Percentiles rank a stretch among this genome's conserved stretches.
Conservation (phyloP, 2,797 vertebrate species). For the Hoplostethus atlanticus region DNA sequence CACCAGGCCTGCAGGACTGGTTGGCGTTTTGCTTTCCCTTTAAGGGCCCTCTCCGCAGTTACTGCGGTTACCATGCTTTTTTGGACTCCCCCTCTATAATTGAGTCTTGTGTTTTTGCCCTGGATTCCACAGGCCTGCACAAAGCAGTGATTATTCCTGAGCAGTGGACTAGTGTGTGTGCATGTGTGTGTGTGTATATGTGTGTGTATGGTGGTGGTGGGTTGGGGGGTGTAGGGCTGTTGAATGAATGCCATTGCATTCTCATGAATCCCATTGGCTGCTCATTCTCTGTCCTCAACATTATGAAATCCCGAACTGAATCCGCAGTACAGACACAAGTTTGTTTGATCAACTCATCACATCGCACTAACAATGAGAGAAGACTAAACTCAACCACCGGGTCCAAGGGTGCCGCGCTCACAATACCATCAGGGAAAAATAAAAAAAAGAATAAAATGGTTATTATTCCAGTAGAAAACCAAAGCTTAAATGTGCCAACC, state of each 20-base stretch:
- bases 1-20: slow-evolving; percentile 31
- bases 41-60: slow-evolving; percentile 78
- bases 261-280: slow-evolving; percentile 78
- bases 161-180: slow-evolving; percentile 46
- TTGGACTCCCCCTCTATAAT: slow-evolving; percentile 81
- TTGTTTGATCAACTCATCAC: slow-evolving; percentile 48
- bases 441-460: background rate
- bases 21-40: slow-evolving; percentile 58
- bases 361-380: slow-evolving; percentile 21
- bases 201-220: slow-evolving; percentile 12
- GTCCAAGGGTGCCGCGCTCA: background rate
- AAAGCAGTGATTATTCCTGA: slow-evolving; percentile 87
- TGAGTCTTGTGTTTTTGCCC: slow-evolving; percentile 74
- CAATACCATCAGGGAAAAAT: background rate
- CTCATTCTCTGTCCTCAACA: slow-evolving; percentile 62
- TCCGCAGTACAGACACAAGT: slow-evolving; percentile 26
- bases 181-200: background rate
- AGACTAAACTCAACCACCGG: slow-evolving; percentile 25
- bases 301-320: slow-evolving; percentile 37
- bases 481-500: background rate
- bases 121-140: slow-evolving; percentile 81
- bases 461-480: background rate
- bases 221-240: slow-evolving; percentile 27
- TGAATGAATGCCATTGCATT: slow-evolving; percentile 81
- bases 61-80: slow-evolving; percentile 75